Evolutionary conservation across 2,888 invertebrate species (phyloP).

Genomic region (Caenorhabditis sp.): DNA sequence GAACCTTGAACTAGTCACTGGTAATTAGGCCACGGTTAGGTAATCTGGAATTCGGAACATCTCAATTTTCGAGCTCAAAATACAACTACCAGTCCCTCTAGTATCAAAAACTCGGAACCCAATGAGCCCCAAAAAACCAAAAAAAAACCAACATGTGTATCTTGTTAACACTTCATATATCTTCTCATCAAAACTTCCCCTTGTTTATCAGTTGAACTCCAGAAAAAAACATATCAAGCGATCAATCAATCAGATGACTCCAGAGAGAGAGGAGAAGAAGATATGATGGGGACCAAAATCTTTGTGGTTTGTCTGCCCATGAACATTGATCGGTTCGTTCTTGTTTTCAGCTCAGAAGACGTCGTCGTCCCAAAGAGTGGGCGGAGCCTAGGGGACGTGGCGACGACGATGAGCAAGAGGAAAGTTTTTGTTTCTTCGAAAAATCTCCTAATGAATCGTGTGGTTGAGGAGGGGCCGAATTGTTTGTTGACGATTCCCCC

Average conservation of each 20-base stretch:
- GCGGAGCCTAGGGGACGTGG: conserved; percentile 43
- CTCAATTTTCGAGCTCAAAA: no score
- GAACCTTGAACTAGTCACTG: no score
- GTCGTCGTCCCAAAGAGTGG: conserved; percentile 8
- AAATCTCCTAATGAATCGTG: conserved; percentile 57
- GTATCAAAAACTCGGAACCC: neutral
- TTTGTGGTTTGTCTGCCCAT: conserved; percentile 18
- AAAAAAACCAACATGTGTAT: neutral
- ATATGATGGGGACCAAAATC: neutral
- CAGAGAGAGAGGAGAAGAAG: conserved; percentile 3
- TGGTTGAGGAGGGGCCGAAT: conserved; percentile 39
- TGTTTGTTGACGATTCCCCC: conserved; percentile 59
- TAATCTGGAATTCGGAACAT: no score
- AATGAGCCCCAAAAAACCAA: neutral
- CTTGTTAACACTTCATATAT: conserved; percentile 13
- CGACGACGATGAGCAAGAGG: conserved; percentile 14
- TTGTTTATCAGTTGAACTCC: neutral
- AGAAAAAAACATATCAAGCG: conserved; percentile 19
- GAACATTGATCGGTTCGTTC: conserved; percentile 27
- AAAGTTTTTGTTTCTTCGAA: conserved; percentile 26
- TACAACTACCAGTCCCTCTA: no score
- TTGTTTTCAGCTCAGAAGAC: neutral
- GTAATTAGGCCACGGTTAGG: no score
- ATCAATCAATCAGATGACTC: conserved; percentile 31
- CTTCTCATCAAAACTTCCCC: neutral